A percentile compares a stretch with the other conserved stretches of the same genome.
These are phyloP conservation scores for Hypomecis atomaria DNA, from an alignment of 2,888 invertebrate genomes.

Conservation along the genomic window DNA sequence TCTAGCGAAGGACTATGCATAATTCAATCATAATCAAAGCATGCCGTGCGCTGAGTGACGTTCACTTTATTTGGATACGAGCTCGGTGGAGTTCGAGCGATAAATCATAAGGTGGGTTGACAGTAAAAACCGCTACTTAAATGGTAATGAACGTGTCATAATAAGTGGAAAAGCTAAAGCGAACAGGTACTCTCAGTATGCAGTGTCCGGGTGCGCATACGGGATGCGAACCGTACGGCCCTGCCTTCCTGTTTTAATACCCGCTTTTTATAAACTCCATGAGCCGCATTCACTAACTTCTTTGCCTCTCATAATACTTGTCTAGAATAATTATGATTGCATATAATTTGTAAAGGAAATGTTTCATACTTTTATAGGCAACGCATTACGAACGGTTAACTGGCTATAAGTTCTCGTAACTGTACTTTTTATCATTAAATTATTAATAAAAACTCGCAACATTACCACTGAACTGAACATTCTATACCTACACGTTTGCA, in stretches of 20 bases:
- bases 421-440: neutral
- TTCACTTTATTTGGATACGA: slow-evolving; percentile 38
- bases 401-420: slow-evolving; percentile 2
- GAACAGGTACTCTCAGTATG: slow-evolving; percentile 66
- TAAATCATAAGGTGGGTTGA: slow-evolving; percentile 44
- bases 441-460: neutral
- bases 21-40: slow-evolving; percentile 72
- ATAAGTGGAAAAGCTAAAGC: slow-evolving; percentile 67
- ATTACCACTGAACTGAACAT: slow-evolving; percentile 3
- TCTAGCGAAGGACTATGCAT: slow-evolving; percentile 66
- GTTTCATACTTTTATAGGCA: slow-evolving; percentile 36
- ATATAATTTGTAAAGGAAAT: slow-evolving; percentile 47
- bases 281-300: slow-evolving; percentile 59
- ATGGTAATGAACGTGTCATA: slow-evolving; percentile 58
- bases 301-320: slow-evolving; percentile 46
- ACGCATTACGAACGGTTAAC: neutral
- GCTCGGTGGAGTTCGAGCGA: slow-evolving; percentile 21
- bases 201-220: slow-evolving; percentile 70
- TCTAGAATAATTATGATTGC: slow-evolving; percentile 48
- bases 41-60: slow-evolving; percentile 45
- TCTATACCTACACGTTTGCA: slow-evolving; percentile 18
- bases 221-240: slow-evolving; percentile 69
- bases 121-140: slow-evolving; percentile 56
- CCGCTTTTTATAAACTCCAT: slow-evolving; percentile 66
- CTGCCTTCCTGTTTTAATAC: slow-evolving; percentile 70